Evolutionary conservation across 2,113 vertebrate species (phyloP).

Genomic region (Mesoclemmys tuberculata): DNA sequence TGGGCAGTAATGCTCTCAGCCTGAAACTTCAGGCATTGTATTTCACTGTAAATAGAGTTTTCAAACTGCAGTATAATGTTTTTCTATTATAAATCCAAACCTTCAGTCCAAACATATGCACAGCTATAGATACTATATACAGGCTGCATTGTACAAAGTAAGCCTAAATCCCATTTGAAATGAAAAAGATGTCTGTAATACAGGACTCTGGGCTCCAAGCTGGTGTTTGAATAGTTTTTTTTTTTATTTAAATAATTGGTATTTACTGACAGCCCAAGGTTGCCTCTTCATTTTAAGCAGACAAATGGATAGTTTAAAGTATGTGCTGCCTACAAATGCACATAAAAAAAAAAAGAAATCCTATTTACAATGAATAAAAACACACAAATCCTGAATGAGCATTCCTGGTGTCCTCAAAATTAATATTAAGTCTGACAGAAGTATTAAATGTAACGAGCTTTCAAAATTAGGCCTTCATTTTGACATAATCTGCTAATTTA

Average conservation of each 20-base stretch:
- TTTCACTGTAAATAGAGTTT: conserved; percentile 66
- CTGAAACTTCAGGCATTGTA: conserved; percentile 47
- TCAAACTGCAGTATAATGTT: conserved; percentile 50
- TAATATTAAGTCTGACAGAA: too few species aligned
- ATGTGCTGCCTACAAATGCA: not conserved
- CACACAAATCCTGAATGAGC: not conserved
- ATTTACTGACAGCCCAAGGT: not conserved
- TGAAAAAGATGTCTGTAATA: not conserved
- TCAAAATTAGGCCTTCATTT: not conserved
- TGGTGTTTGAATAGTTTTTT: not conserved
- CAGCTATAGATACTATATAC: not conserved
- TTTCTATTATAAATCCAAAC: conserved; percentile 33
- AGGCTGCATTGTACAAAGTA: not conserved
- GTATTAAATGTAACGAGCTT: not conserved
- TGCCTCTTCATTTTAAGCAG: not conserved
- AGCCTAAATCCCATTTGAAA: conserved; percentile 23
- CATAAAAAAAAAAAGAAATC: not conserved
- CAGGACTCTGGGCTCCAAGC: not conserved
- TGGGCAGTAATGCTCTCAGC: conserved; percentile 64
- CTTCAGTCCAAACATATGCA: conserved; percentile 13
- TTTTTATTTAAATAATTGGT: not conserved
- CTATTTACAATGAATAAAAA: not conserved
- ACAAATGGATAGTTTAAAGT: not conserved
- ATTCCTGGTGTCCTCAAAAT: not conserved
- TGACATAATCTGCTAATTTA: not conserved